Evolutionary conservation across 1,140 invertebrate species (phyloP).

Genomic region (Meloidogyne chitwoodi): DNA sequence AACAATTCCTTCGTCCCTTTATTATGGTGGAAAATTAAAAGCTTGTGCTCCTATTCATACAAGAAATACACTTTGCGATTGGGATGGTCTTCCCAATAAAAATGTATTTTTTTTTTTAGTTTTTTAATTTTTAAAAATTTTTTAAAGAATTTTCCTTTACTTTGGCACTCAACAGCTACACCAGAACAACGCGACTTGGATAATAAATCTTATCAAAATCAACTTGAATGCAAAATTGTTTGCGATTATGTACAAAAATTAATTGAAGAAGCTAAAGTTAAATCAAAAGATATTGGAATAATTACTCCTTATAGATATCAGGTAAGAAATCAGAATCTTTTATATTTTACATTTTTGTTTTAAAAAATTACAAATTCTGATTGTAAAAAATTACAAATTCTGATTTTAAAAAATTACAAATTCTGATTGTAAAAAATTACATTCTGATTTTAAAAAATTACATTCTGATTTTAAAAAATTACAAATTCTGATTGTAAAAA

Average conservation of each 20-base stretch:
- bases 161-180: constrained; percentile 21
- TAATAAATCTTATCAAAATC: constrained; percentile 81
- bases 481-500: too few relatives aligned
- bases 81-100: constrained; percentile 18
- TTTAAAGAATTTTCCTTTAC: constrained; percentile 34
- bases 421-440: too few relatives aligned
- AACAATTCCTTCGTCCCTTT: constrained; percentile 29
- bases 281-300: constrained; percentile 76
- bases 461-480: too few relatives aligned
- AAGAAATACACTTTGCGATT: not conserved
- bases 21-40: constrained; percentile 21
- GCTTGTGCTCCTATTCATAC: not conserved
- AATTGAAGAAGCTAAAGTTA: constrained; percentile 67
- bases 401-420: too few relatives aligned
- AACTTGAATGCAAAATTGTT: constrained; percentile 71
- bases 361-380: not conserved
- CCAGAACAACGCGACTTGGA: constrained; percentile 35
- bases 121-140: not conserved
- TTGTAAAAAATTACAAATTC: too few relatives aligned
- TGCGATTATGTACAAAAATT: constrained; percentile 61
- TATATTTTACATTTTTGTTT: not conserved
- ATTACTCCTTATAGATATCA: constrained; percentile 88
- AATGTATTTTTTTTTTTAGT: not conserved
- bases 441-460: too few relatives aligned
- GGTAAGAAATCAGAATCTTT: not conserved